Base-by-base conservation (phyloP, 2,113 vertebrate genomes). In the Eudyptes chrysolophus region DNA sequence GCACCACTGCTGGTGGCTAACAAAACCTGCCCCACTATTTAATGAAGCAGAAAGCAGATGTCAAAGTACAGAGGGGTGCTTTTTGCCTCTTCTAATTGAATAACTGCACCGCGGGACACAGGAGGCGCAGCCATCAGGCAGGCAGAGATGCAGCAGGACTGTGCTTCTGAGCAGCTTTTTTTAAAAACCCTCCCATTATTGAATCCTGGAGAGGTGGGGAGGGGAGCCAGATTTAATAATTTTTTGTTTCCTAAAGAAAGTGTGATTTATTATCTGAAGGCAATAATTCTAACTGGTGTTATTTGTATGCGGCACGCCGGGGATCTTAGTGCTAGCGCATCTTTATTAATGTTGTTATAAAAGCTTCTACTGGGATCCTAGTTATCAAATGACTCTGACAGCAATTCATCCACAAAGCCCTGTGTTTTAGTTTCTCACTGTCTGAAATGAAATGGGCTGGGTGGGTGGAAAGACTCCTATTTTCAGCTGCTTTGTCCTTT, bases 401-500 rank as follows among this genome's bases (percentile, higher is more conserved):
- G 84, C 75, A 92, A 91, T 96, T 96, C 92, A 94, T 74, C 94
- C 89, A 68, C 68, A 96, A 87, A 97, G 46, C 66, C 57, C 85
- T 65, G 54, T 66, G 94, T 97, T 94, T 97, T 96, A 74, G 93
- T 95, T 97, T 96, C 96, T 90, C 84, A 54, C 74, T 92, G 71
- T 96, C 94, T 97, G 94, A 95, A 96, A 95, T 95, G 96, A 78
- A 95, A 95, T 72, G 82, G 92, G 64, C 54, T 95, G 76, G 93
- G 61, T 89, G 84, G 94, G 84, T 94, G 89, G 92, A 95, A 95
- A 26, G 69, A 25, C 70, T 95, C 70, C 81, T 94, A 83, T 97
- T 97, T 98, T 96, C 95, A 95, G 83, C 84, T 95, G 94, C 96
- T 97, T 98, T 97, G 94, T 98, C 97, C 96, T 97, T 94, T 66